Base-by-base conservation (phyloP, 2,797 vertebrate species). In the Alosa sapidissima region DNA sequence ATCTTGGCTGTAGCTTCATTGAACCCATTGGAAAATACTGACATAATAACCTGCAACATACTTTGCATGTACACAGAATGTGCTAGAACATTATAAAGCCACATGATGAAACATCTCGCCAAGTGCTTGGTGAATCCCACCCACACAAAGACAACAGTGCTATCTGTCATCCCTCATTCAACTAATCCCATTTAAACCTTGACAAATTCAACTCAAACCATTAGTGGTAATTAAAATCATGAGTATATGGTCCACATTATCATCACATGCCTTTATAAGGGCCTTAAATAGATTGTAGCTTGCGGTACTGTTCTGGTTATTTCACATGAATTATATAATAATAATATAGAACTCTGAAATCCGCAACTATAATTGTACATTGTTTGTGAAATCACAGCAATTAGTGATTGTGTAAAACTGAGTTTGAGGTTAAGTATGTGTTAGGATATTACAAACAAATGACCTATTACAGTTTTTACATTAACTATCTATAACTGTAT, bases 211-310 rank as follows among this genome's bases (percentile, higher is more conserved):
- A 41, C 28, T 36, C 65, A 72, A 72, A 36, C 85, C 86, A 4
- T 0, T 13, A 33, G 58, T 55, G 82, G 84, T 36, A 86, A 89
- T 89, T 72, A 36, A 36, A 72, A 36, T 72, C 65, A 72, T 36
- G 33, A 68, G 62, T 68, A 68, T 68, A 68, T 68, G 62, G 62
- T 68, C 62, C 65, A 72, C 65, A 72, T 36, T 16, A 72, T 72
- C 55, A 28, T 58, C 11, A 41, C n/a, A 62, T 10, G 28, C 11
- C 5, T 72, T 72, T 36, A 36, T 41, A 14, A 16, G 13, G 33
- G 65, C 11, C 28, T 13, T 36, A n/a, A 41, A 36, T 28, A 21
- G 54, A 65, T 28, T 65, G 24, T 65, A 65, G 62, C 62, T 72
- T 41, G 28, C 33, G 28, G 33, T 72, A 28, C 65, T 72, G 65